Percentiles rank a stretch among this genome's conserved stretches.
Evolutionary conservation across 2,888 invertebrate species (phyloP).

Genomic region (Parnassius smintheus): DNA sequence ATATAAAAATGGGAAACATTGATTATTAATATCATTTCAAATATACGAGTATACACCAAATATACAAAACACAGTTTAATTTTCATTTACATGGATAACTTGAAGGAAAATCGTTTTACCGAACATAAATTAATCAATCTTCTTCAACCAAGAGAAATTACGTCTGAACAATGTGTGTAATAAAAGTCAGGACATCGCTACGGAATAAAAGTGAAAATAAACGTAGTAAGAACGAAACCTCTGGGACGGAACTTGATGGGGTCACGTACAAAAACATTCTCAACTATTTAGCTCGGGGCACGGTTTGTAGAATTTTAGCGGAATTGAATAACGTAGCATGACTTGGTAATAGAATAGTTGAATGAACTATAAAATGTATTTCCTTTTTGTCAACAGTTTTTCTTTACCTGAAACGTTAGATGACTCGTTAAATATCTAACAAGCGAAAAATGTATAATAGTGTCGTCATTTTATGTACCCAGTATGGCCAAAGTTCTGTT

Average conservation of each 20-base stretch:
- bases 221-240: conserved; percentile 48
- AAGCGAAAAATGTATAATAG: too few relatives aligned
- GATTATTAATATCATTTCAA: too few relatives aligned
- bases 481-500: too few relatives aligned
- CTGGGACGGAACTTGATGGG: conserved; percentile 58
- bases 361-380: not conserved
- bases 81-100: not conserved
- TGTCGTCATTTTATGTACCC: too few relatives aligned
- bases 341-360: conserved; percentile 10
- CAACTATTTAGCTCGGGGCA: conserved; percentile 66
- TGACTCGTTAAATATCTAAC: too few relatives aligned
- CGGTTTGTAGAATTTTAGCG: conserved; percentile 51
- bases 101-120: conserved; percentile 6
- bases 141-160: conserved; percentile 33
- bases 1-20: too few relatives aligned
- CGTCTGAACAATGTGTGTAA: conserved; percentile 57
- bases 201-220: conserved; percentile 53
- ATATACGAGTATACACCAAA: too few relatives aligned
- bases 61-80: too few relatives aligned
- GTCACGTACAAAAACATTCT: conserved; percentile 71
- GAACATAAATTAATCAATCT: conserved; percentile 27
- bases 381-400: too few relatives aligned
- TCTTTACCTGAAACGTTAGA: too few relatives aligned
- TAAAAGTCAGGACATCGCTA: conserved; percentile 58
- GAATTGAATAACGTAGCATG: conserved; percentile 43